These are phyloP conservation scores for Dendrocincla fuliginosa DNA, from an alignment of 2,797 vertebrate genomes.

Conservation along the genomic window DNA sequence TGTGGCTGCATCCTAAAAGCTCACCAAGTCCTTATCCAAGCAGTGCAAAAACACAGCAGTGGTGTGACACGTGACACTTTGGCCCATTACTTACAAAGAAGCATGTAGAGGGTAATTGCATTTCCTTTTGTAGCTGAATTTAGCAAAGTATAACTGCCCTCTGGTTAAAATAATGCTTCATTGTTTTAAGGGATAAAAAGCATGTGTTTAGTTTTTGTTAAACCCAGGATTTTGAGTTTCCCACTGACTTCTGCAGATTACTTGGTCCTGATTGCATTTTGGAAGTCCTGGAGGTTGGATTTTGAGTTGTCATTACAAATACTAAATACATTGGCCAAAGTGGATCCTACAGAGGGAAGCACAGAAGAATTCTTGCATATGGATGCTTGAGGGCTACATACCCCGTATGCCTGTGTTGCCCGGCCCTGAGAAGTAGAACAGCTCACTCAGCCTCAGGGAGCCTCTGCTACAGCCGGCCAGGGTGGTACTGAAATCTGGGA, in stretches of 20 bases:
- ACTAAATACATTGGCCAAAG: neutral
- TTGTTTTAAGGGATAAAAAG: neutral
- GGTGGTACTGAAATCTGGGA: neutral
- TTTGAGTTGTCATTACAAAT: neutral
- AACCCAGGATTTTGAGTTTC: neutral
- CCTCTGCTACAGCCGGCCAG: neutral
- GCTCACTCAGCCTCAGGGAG: neutral
- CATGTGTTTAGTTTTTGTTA: neutral
- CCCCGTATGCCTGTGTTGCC: rapidly evolving
- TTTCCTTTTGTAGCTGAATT: neutral
- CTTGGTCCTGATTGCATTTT: neutral
- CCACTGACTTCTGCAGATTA: neutral
- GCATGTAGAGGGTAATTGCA: neutral
- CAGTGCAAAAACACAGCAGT: neutral
- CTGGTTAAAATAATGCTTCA: neutral
- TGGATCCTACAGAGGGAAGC: neutral
- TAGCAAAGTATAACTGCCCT: neutral
- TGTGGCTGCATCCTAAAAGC: neutral
- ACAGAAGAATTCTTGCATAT: neutral
- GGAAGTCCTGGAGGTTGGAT: neutral
- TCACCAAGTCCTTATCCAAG: neutral
- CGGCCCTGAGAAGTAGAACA: neutral
- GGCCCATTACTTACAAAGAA: neutral
- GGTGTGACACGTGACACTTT: neutral
- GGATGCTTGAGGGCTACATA: neutral